Evolutionary conservation across 2,113 vertebrate genomes (phyloP).

Genomic region (Phainopepla nitens): DNA sequence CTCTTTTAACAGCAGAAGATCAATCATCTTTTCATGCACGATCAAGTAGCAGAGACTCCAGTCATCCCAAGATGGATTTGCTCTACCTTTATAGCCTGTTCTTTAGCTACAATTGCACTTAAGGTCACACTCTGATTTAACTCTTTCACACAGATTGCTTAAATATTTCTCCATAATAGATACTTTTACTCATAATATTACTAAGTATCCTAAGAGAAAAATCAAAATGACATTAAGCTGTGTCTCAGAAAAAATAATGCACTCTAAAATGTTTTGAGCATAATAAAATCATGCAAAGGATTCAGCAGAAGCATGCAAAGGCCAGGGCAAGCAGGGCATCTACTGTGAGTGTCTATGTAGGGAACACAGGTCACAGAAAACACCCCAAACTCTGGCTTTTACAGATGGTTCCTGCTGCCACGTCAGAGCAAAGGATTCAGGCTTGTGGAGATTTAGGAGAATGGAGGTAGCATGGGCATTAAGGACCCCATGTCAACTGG

Average conservation of each 20-base stretch:
- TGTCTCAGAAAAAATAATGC: neutral
- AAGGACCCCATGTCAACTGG: neutral
- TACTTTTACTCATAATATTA: neutral
- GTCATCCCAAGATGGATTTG: neutral
- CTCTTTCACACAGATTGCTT: neutral
- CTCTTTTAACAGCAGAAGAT: neutral
- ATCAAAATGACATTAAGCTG: neutral
- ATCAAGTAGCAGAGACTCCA: neutral
- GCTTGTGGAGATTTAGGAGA: neutral
- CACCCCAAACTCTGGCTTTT: neutral
- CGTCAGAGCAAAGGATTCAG: neutral
- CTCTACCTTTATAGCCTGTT: neutral
- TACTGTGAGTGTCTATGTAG: neutral
- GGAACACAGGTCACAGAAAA: neutral
- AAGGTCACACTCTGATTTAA: neutral
- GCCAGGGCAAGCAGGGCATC: neutral
- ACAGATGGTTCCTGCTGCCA: neutral
- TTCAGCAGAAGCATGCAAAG: neutral
- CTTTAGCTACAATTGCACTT: neutral
- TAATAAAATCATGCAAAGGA: neutral
- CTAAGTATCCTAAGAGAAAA: neutral
- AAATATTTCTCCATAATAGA: neutral
- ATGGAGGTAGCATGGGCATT: neutral
- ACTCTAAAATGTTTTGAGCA: neutral
- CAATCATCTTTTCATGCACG: neutral